Evolutionary conservation across 2,888 invertebrate genomes (phyloP).

Genomic region (Stenoptilia bipunctidactyla): DNA sequence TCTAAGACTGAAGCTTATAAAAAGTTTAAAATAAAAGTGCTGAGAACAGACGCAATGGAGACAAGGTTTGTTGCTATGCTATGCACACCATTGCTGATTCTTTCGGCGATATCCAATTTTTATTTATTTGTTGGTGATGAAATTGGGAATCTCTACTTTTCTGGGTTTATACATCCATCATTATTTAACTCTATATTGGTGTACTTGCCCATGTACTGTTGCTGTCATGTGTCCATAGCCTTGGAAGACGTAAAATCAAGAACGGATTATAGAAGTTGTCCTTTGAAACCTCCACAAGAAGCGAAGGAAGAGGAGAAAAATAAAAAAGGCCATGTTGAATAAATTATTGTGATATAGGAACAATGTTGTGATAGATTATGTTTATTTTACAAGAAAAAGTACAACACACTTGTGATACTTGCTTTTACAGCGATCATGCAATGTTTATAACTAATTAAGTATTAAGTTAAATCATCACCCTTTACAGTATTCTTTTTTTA

Average conservation of each 20-base stretch:
- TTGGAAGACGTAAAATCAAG: constrained; percentile 46
- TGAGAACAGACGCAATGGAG: constrained; percentile 51
- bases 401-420: too few species aligned
- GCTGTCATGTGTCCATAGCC: constrained; percentile 59
- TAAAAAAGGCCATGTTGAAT: constrained; percentile 3
- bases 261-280: constrained; percentile 20
- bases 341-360: not conserved
- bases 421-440: too few species aligned
- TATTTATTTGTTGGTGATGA: constrained; percentile 86
- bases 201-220: constrained; percentile 43
- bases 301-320: constrained; percentile 1
- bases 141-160: constrained; percentile 79
- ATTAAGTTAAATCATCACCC: too few species aligned
- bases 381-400: too few species aligned
- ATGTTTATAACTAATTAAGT: too few species aligned
- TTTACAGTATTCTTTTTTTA: too few species aligned
- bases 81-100: constrained; percentile 79
- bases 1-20: constrained; percentile 55
- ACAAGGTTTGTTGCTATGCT: constrained; percentile 77
- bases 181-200: constrained; percentile 36
- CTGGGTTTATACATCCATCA: constrained; percentile 60
- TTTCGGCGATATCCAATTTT: constrained; percentile 89
- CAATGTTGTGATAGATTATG: too few species aligned
- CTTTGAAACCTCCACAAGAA: constrained; percentile 7
- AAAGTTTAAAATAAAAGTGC: constrained; percentile 39